These are phyloP conservation scores for Notoglanidium macrostoma DNA, from an alignment of 2,797 vertebrate genomes.

Conservation along the genomic window DNA sequence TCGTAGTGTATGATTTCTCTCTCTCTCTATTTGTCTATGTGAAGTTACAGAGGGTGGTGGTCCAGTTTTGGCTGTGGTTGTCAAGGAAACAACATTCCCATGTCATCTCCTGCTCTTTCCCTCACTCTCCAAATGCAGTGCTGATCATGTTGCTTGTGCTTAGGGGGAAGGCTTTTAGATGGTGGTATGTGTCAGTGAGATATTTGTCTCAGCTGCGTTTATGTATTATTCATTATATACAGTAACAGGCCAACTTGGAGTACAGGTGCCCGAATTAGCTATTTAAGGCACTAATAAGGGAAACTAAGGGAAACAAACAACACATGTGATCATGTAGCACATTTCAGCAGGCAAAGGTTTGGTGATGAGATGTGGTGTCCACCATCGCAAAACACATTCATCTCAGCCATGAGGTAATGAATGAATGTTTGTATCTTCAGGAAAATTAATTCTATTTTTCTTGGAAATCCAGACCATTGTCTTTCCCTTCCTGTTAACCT, in stretches of 20 bases:
- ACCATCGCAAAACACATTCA: neutral
- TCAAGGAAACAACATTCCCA: slow-evolving; percentile 29
- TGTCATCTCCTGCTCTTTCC: slow-evolving; percentile 29
- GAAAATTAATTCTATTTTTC: neutral
- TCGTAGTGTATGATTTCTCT: slow-evolving; percentile 27
- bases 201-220: slow-evolving; percentile 63
- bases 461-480: neutral
- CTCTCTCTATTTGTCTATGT: slow-evolving; percentile 8
- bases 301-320: neutral
- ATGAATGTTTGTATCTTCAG: neutral
- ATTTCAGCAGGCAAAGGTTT: neutral
- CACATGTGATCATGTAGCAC: neutral
- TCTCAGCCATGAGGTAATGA: neutral
- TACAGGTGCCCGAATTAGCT: slow-evolving; percentile 9
- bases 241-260: slow-evolving; percentile 27
- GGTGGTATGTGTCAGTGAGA: slow-evolving; percentile 54
- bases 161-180: slow-evolving; percentile 48
- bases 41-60: neutral
- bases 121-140: slow-evolving; percentile 49
- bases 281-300: neutral
- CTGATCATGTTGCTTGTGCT: slow-evolving; percentile 60
- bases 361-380: neutral
- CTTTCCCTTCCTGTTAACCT: slow-evolving; percentile 21
- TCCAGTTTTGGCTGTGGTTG: slow-evolving; percentile 17
- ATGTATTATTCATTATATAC: slow-evolving; percentile 22